These are phyloP conservation scores for Argya squamiceps DNA, from an alignment of 2,797 vertebrate genomes.

Conservation along the genomic window DNA sequence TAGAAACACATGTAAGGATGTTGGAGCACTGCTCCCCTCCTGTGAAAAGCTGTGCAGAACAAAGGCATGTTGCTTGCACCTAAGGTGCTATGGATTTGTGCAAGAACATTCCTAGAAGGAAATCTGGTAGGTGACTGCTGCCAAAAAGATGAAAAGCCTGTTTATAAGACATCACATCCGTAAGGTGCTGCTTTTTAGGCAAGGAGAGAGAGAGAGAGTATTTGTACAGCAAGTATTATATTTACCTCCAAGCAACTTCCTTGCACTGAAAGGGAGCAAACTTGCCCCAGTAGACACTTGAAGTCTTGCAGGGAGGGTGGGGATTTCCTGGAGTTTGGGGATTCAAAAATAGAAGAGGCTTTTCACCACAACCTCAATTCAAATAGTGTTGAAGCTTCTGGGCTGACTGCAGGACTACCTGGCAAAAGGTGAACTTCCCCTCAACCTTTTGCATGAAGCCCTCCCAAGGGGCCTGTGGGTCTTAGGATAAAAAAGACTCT, in stretches of 20 bases:
- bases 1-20: not conserved
- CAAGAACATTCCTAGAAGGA: slow-evolving; percentile 32
- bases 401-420: not conserved
- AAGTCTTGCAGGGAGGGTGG: not conserved
- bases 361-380: not conserved
- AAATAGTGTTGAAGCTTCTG: not conserved
- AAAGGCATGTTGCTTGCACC: not conserved
- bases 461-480: not conserved
- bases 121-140: not conserved
- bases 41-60: not conserved
- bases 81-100: not conserved
- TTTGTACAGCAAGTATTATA: not conserved
- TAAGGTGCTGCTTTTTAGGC: not conserved
- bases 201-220: not conserved
- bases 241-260: not conserved
- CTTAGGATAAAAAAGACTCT: not conserved
- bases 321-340: not conserved
- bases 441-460: not conserved
- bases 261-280: not conserved
- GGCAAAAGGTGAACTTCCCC: not conserved
- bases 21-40: not conserved
- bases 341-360: not conserved
- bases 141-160: slow-evolving; percentile 24
- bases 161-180: not conserved
- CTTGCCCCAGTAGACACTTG: not conserved